Percentiles rank a stretch among this genome's conserved stretches.
Conservation (phyloP, 2,888 invertebrate species). For the Euplexia lucipara region DNA sequence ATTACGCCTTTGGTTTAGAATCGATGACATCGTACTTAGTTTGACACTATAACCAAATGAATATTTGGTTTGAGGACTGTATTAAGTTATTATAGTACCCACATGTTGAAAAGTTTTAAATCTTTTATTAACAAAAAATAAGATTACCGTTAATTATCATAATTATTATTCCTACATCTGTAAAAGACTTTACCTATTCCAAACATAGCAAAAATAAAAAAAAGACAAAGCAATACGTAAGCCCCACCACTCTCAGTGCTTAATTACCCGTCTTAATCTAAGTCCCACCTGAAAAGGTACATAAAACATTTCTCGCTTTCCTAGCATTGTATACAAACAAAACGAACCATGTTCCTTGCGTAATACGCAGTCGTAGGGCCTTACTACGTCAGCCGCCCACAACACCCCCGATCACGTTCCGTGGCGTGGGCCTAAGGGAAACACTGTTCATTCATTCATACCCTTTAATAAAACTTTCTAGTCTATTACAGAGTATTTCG, state of each 20-base stretch:
- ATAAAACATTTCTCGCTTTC: constrained; percentile 27
- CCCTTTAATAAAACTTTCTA: constrained; percentile 71
- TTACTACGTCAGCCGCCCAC: constrained; percentile 63
- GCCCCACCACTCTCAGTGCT: constrained; percentile 5
- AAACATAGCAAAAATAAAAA: background rate
- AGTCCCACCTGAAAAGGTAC: constrained; percentile 30
- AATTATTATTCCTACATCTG: background rate
- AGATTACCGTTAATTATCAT: background rate
- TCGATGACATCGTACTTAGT: background rate
- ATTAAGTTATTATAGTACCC: background rate
- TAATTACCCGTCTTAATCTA: constrained; percentile 36
- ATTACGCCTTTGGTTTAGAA: constrained; percentile 1
- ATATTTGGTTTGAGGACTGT: background rate
- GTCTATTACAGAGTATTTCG: constrained; percentile 65
- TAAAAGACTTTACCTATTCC: background rate
- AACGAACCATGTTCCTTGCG: constrained; percentile 50
- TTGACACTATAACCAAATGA: background rate
- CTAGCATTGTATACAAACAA: constrained; percentile 65
- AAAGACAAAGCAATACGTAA: background rate
- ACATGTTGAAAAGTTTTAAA: background rate
- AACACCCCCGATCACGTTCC: constrained; percentile 56
- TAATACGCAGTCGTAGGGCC: constrained; percentile 49
- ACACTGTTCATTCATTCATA: constrained; percentile 73
- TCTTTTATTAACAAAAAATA: background rate
- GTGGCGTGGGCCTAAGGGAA: constrained; percentile 61